A percentile compares a stretch with the other conserved stretches of the same genome.
phyloP scores from a whole-genome alignment of 2,888 invertebrate species.

The Sphecodes monilicornis region DNA sequence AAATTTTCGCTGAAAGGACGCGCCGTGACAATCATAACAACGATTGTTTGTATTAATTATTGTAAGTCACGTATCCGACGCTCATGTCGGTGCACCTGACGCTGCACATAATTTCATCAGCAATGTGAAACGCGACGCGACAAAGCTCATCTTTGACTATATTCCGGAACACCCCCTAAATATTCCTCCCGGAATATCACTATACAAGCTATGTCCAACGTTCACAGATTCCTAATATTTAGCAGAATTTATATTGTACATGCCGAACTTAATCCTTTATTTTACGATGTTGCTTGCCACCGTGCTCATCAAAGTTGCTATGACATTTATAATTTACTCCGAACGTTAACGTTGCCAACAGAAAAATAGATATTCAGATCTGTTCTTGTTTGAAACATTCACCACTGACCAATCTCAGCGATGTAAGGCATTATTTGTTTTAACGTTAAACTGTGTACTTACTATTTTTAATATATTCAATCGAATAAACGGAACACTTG shows the following conservation, averaged over 20 bases:
- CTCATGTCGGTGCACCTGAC: conserved; percentile 66
- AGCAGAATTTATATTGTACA: background rate
- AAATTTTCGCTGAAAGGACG: conserved; percentile 55
- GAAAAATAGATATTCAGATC: background rate
- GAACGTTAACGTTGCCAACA: no score
- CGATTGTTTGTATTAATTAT: conserved; percentile 80
- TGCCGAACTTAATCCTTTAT: background rate
- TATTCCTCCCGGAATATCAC: conserved; percentile 26
- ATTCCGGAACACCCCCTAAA: background rate
- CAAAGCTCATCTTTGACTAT: conserved; percentile 46
- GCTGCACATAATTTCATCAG: conserved; percentile 76
- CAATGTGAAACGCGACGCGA: conserved; percentile 56
- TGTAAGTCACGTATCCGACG: conserved; percentile 81
- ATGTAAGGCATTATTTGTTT: background rate
- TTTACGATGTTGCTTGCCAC: background rate
- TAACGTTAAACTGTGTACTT: background rate
- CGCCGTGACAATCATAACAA: conserved; percentile 69
- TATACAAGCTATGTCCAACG: background rate
- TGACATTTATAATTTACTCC: no score
- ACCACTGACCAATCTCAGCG: background rate
- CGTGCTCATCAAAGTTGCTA: background rate
- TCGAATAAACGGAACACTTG: background rate
- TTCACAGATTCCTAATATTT: conserved; percentile 13
- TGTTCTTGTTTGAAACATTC: background rate
- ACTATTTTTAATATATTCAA: background rate